Evolutionary conservation across 2,888 invertebrate species (phyloP).

Genomic region (Amphimallon solstitiale): DNA sequence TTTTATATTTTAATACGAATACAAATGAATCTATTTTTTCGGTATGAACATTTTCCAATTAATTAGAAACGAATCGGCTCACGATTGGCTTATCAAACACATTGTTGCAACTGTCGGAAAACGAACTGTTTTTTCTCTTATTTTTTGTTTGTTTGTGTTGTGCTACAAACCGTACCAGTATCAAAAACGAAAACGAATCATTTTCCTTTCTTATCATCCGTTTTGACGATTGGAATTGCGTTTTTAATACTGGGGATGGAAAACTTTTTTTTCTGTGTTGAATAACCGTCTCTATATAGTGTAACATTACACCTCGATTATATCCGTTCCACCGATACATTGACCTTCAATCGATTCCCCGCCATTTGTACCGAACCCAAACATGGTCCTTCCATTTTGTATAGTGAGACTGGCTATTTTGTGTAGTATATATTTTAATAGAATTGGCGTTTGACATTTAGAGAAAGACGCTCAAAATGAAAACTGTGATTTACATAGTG

Average conservation of each 20-base stretch:
- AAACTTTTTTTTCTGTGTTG: constrained; percentile 27
- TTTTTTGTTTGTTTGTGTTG: constrained; percentile 3
- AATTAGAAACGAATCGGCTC: neutral
- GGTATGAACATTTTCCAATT: neutral
- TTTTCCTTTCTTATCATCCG: constrained; percentile 19
- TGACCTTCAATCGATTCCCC: constrained; percentile 30
- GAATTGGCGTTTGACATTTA: constrained; percentile 26
- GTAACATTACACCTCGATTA: constrained; percentile 32
- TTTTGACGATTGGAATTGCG: constrained; percentile 23
- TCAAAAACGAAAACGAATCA: constrained; percentile 27
- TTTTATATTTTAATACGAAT: too few species aligned
- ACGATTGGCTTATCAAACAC: constrained; percentile 12
- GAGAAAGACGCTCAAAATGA: constrained; percentile 1
- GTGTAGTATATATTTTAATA: constrained; percentile 16
- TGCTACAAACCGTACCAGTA: constrained; percentile 9
- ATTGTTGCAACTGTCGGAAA: constrained; percentile 34
- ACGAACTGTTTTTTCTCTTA: constrained; percentile 30
- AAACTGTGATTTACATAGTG: neutral
- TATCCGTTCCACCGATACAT: constrained; percentile 29
- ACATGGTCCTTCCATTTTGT: constrained; percentile 22
- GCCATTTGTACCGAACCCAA: constrained; percentile 27
- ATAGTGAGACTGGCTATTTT: constrained; percentile 34
- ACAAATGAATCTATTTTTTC: too few species aligned
- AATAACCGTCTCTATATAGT: constrained; percentile 32
- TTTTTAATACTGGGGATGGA: constrained; percentile 30